Percentiles rank a stretch among this genome's conserved stretches.
These are phyloP conservation scores for Meloe dianella DNA, from an alignment of 2,888 invertebrate genomes.

Conservation along the genomic window DNA sequence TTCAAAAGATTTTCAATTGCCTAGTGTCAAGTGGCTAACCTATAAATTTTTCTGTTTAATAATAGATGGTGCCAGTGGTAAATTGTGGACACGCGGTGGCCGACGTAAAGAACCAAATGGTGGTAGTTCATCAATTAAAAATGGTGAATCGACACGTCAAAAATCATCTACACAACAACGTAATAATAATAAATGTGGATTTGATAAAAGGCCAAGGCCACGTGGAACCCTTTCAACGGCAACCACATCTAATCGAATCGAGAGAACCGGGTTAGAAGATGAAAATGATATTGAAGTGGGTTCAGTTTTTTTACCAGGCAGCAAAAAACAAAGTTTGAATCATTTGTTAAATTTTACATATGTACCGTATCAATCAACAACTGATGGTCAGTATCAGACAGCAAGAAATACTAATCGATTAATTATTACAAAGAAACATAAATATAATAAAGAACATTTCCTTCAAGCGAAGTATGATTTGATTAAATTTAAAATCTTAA, in stretches of 20 bases:
- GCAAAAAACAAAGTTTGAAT: constrained; percentile 91
- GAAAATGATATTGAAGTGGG: constrained; percentile 75
- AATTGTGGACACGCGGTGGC: constrained; percentile 69
- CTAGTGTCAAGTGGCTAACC: background rate
- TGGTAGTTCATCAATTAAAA: constrained; percentile 62
- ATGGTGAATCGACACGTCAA: constrained; percentile 68
- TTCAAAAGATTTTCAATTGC: background rate
- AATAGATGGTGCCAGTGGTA: constrained; percentile 61
- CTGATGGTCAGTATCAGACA: constrained; percentile 38
- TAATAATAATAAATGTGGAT: constrained; percentile 44
- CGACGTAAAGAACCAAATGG: constrained; percentile 69
- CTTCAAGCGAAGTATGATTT: constrained; percentile 83
- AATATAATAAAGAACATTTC: constrained; percentile 92
- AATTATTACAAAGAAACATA: constrained; percentile 66
- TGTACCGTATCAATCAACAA: constrained; percentile 59
- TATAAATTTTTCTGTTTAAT: constrained; percentile 32
- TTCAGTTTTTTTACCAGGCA: constrained; percentile 82
- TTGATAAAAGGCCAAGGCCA: constrained; percentile 76
- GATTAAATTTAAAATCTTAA: background rate
- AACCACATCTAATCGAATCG: constrained; percentile 69
- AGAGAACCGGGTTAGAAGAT: constrained; percentile 69
- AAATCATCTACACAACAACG: constrained; percentile 72
- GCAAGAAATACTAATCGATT: constrained; percentile 51
- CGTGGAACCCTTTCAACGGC: constrained; percentile 65
- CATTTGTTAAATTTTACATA: constrained; percentile 94